A percentile compares a stretch with the other conserved stretches of the same genome.
Evolutionary conservation across 37 sponge, comb jelly and placozoan genomes (phyloP).

Genomic region (Ianthella basta): DNA sequence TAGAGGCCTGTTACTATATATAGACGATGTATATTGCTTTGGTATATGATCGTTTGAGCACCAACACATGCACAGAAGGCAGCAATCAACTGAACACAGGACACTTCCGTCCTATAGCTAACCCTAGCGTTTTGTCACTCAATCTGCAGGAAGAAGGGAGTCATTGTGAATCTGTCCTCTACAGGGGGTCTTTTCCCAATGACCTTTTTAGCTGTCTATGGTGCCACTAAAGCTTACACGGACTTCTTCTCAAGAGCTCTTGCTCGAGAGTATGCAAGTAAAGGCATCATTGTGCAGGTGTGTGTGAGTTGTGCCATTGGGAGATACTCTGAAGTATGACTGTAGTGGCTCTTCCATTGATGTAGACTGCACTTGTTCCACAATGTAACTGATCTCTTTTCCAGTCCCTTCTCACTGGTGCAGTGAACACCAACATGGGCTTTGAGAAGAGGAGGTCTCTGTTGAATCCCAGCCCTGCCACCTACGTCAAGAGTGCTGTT

Average conservation of each 20-base stretch:
- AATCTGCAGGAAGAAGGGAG: constrained; percentile 1
- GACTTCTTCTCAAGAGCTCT: constrained; percentile 65
- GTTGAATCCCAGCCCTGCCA: background rate
- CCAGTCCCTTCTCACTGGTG: background rate
- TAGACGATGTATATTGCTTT: too few species aligned
- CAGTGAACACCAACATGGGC: constrained; percentile 25
- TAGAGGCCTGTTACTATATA: too few species aligned
- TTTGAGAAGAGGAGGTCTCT: background rate
- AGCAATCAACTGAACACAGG: too few species aligned
- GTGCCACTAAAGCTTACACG: constrained; percentile 48
- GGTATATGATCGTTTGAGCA: too few species aligned
- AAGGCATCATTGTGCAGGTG: constrained; percentile 80
- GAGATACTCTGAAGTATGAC: too few species aligned
- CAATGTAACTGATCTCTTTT: too few species aligned
- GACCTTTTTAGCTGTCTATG: background rate
- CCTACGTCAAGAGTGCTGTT: constrained; percentile 20
- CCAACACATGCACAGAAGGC: too few species aligned
- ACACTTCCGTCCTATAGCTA: too few species aligned
- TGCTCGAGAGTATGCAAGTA: constrained; percentile 51
- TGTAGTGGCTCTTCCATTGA: background rate
- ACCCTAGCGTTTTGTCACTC: too few species aligned
- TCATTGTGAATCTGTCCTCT: constrained; percentile 38
- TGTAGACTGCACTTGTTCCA: too few species aligned
- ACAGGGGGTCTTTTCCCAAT: background rate
- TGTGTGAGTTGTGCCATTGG: too few species aligned